phyloP scores from a whole-genome alignment of 2,113 vertebrate genomes.

The Anthoscopus minutus region DNA sequence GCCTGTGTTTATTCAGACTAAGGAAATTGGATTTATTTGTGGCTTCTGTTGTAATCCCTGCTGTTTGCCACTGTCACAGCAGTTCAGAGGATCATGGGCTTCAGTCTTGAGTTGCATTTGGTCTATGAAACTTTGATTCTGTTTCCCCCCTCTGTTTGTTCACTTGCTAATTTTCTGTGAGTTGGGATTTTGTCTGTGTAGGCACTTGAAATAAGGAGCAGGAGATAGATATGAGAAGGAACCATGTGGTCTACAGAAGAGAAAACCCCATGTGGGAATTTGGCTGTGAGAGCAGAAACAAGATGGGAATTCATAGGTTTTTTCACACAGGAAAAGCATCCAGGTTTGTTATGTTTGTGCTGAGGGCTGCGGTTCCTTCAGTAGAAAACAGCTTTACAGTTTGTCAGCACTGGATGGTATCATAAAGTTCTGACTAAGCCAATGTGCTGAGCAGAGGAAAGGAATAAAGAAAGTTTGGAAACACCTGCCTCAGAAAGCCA shows the following conservation, averaged over 20 bases:
- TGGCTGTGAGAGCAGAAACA: background rate
- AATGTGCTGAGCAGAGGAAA: background rate
- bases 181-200: background rate
- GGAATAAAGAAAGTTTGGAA: background rate
- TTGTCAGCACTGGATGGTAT: background rate
- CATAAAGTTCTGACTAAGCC: background rate
- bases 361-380: background rate
- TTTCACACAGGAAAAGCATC: background rate
- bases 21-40: background rate
- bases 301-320: accelerated
- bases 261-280: background rate
- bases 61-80: background rate
- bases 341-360: background rate
- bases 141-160: background rate
- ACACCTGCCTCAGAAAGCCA: background rate
- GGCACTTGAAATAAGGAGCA: background rate
- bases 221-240: background rate
- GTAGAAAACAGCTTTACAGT: background rate
- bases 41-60: background rate
- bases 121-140: background rate
- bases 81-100: background rate
- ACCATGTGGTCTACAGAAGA: background rate
- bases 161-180: background rate
- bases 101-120: background rate
- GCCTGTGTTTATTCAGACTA: background rate